A percentile compares a stretch with the other conserved stretches of the same genome.
phyloP scores from a whole-genome alignment of 64 coral and sea anemone genomes.

The Orbicella faveolata region DNA sequence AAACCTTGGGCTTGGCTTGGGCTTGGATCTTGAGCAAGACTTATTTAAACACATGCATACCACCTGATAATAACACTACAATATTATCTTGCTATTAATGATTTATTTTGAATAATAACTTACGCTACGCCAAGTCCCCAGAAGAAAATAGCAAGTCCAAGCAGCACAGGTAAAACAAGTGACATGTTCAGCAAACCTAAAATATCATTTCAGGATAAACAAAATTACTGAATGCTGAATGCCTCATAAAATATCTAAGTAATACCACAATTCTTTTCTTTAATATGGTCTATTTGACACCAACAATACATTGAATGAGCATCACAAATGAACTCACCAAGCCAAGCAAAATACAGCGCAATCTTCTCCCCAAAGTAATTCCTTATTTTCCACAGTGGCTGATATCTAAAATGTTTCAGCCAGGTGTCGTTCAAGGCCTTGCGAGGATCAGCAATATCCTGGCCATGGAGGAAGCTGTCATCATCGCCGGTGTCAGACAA shows the following conservation, averaged over 20 bases:
- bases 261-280: background rate
- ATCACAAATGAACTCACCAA: constrained; percentile 54
- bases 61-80: too few species aligned
- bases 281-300: background rate
- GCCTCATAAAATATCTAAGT: too few species aligned
- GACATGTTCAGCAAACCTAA: constrained; percentile 73
- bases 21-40: too few species aligned
- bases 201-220: background rate
- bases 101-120: constrained; percentile 26
- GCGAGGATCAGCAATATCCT: constrained; percentile 81
- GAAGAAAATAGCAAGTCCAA: constrained; percentile 74
- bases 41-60: too few species aligned
- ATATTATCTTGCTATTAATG: background rate
- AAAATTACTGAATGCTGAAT: background rate
- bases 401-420: constrained; percentile 84
- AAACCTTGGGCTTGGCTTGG: too few species aligned
- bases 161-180: constrained; percentile 70
- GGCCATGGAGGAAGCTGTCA: constrained; percentile 57
- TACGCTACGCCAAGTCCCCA: constrained; percentile 82
- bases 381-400: constrained; percentile 96
- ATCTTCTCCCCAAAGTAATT: constrained; percentile 99
- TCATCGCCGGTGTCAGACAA: constrained; percentile 53
- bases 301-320: background rate
- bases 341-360: constrained; percentile 95
- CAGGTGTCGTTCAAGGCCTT: constrained; percentile 74